Evolutionary conservation across 2,113 vertebrate genomes (phyloP), one percentile per base, ranked within the genome.

Genomic region (Oryzias javanicus): DNA sequence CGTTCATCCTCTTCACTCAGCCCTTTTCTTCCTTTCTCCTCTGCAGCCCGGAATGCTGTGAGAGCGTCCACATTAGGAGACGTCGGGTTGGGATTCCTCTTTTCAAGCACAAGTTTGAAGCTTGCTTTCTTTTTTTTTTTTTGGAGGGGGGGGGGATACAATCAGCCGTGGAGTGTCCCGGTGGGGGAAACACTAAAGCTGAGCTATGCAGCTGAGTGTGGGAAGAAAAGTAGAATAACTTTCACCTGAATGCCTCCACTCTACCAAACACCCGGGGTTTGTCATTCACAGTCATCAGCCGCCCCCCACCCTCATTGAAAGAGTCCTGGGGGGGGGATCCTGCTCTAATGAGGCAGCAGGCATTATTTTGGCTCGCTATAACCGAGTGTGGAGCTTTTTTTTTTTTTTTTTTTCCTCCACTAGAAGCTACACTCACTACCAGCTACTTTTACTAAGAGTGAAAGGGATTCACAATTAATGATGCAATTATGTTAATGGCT

Each of bases 401-500:
- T 72, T 74, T 46, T 66, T 66, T 74, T 85, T 83, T 72, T 81
- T 72, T 74, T 46, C 35, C 35, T 35, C 35, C 49, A 76, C 72
- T 63, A 55, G 74, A 79, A 76, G 80, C 75, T 73, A 54, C 74
- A 73, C 66, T 70, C 64, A 44, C 64, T 73, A 85, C 85, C 86
- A 81, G 86, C 79, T 65, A 78, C 78, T 77, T 49, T 86, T 85
- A 72, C 71, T 72, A 58, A 64, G 46, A 80, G 51, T 86, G 72
- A 88, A 89, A 86, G 60, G 71, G 78, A 80, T 74, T 72, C 67
- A 77, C 83, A 88, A 82, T 88, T 91, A 90, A 92, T 91, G 87
- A 86, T 86, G 82, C 80, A 84, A 87, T 89, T 90, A 87, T 90
- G 86, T 84, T 83, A 89, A 89, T 90, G 55, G 53, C 14, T 67